Percentiles rank a stretch among this genome's conserved stretches.
phyloP scores from a whole-genome alignment of 2,888 invertebrate species.

The Crioceris asparagi region DNA sequence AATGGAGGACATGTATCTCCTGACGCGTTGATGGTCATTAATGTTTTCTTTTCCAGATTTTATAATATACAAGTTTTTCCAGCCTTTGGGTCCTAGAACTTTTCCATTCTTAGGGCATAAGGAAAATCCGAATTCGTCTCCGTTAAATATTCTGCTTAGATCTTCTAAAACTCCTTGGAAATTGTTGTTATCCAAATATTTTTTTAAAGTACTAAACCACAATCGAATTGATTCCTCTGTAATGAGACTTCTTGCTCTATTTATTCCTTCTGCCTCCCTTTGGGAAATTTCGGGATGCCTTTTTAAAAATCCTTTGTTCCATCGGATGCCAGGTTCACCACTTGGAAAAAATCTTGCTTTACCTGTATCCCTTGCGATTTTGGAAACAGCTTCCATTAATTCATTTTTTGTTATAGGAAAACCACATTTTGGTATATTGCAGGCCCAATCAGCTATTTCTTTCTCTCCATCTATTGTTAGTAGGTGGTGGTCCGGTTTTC shows the following conservation, averaged over 20 bases:
- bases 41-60: conserved; percentile 8
- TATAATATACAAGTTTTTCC: conserved; percentile 19
- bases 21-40: conserved; percentile 1
- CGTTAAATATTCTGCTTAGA: conserved; percentile 24
- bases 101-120: conserved; percentile 21
- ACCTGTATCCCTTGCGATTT: neutral
- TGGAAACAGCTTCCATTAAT: neutral
- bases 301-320: conserved; percentile 11
- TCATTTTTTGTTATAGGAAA: neutral
- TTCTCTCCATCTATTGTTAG: too few relatives aligned
- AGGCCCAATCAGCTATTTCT: too few relatives aligned
- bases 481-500: too few relatives aligned
- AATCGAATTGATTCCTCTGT: conserved; percentile 14
- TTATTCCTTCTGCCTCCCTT: conserved; percentile 22
- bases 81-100: conserved; percentile 13
- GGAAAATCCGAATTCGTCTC: conserved; percentile 28
- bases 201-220: conserved; percentile 6
- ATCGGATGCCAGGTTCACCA: conserved; percentile 6
- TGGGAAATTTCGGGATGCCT: conserved; percentile 17
- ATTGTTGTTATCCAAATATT: conserved; percentile 1
- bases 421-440: too few relatives aligned
- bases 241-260: conserved; percentile 23
- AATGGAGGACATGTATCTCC: conserved; percentile 11
- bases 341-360: neutral
- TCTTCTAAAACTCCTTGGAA: conserved; percentile 11